Evolutionary conservation across 2,113 vertebrate genomes (phyloP).

Genomic region (Ammodytes marinus): DNA sequence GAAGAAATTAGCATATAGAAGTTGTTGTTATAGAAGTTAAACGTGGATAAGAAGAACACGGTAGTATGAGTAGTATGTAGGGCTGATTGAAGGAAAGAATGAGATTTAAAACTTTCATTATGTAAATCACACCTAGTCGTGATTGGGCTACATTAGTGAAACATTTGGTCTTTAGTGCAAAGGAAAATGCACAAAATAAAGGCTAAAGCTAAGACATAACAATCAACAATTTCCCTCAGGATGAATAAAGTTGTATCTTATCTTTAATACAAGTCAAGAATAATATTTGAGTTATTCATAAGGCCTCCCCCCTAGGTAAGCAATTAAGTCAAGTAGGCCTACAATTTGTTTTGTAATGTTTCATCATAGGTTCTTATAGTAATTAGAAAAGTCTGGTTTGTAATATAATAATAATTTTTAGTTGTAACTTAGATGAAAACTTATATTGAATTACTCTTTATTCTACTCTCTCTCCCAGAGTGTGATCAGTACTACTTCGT

Average conservation of each 20-base stretch:
- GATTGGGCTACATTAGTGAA: background rate
- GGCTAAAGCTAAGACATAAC: background rate
- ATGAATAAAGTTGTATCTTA: too few species aligned
- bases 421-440: background rate
- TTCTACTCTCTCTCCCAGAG: constrained; percentile 74
- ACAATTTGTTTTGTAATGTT: background rate
- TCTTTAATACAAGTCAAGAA: too few species aligned
- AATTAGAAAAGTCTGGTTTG: background rate
- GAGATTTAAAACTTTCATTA: background rate
- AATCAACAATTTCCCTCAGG: background rate
- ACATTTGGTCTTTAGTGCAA: background rate
- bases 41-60: background rate
- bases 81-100: background rate
- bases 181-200: background rate
- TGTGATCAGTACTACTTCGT: constrained; percentile 87
- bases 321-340: background rate
- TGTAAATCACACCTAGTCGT: background rate
- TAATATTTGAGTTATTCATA: background rate
- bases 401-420: background rate
- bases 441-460: background rate
- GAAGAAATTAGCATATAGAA: too few species aligned
- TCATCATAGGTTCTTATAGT: background rate
- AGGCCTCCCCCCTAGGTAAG: background rate
- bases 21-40: background rate
- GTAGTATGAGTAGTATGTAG: background rate